A percentile compares a stretch with the other conserved stretches of the same genome.
Conservation (phyloP, 2,113 vertebrate species). For the Eonycteris spelaea region DNA sequence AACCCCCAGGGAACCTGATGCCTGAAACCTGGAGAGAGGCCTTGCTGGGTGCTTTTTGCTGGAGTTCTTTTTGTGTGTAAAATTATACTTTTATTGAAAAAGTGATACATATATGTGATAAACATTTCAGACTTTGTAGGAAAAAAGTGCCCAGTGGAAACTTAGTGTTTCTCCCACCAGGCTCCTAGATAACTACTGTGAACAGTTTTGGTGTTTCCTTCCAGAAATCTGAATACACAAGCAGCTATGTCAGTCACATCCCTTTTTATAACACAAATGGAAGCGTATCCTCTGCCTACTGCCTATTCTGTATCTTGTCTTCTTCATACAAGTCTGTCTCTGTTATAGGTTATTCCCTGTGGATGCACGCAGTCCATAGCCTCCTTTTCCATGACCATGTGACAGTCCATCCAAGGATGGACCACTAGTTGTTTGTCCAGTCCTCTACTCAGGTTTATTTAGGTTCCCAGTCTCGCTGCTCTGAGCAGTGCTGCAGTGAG, state of each 20-base stretch:
- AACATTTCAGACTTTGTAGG: background rate
- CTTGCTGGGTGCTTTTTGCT: conserved; percentile 21
- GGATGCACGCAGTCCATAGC: background rate
- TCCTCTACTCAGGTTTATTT: background rate
- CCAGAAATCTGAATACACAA: background rate
- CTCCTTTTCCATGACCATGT: background rate
- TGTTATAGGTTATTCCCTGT: background rate
- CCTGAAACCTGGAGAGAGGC: background rate
- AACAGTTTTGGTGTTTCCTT: background rate
- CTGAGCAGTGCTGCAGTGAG: background rate
- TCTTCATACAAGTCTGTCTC: background rate
- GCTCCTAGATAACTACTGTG: background rate
- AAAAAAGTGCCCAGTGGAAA: background rate
- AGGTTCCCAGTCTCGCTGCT: background rate
- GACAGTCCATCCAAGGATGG: background rate
- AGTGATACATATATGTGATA: background rate
- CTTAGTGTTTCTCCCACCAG: background rate
- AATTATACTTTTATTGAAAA: conserved; percentile 7
- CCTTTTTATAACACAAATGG: background rate
- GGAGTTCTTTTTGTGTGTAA: background rate
- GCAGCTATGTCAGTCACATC: background rate
- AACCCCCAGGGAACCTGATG: background rate
- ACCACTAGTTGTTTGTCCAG: background rate
- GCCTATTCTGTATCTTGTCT: background rate
- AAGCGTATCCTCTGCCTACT: too few species aligned